Evolutionary conservation across 2,888 invertebrate genomes (phyloP).

Genomic region (Podotricha telesiphe): DNA sequence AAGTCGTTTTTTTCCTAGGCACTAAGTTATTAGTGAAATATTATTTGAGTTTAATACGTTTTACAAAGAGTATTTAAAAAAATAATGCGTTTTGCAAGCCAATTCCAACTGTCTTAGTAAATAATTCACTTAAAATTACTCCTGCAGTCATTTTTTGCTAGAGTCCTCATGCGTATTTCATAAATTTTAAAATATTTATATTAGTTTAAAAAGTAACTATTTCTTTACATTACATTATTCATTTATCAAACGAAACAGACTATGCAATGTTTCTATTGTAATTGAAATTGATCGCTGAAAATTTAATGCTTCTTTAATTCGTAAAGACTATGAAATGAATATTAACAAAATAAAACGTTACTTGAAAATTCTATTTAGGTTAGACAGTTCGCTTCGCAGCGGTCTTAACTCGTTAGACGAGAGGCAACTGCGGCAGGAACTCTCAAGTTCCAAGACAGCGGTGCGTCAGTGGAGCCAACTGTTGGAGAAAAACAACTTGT

Average conservation of each 20-base stretch:
- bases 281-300: not conserved
- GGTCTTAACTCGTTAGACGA: constrained; percentile 79
- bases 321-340: not conserved
- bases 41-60: too few relatives aligned
- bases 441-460: constrained; percentile 73
- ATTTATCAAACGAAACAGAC: not conserved
- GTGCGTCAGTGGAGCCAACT: constrained; percentile 79
- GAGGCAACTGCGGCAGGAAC: constrained; percentile 74
- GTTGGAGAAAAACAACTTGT: constrained; percentile 73
- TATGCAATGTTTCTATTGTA: not conserved
- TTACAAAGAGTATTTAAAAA: too few relatives aligned
- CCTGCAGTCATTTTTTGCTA: too few relatives aligned
- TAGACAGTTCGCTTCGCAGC: constrained; percentile 79
- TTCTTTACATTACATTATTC: not conserved
- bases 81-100: too few relatives aligned
- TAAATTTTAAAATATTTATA: too few relatives aligned
- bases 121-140: too few relatives aligned
- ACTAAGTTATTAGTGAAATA: too few relatives aligned
- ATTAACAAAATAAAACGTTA: not conserved
- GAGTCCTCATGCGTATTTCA: too few relatives aligned
- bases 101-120: too few relatives aligned
- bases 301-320: not conserved
- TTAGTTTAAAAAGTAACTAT: too few relatives aligned
- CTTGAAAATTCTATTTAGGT: constrained; percentile 50
- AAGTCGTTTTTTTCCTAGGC: too few relatives aligned